A percentile compares a stretch with the other conserved stretches of the same genome.
Conservation (phyloP, 2,888 invertebrate genomes). For the Amphipyra berbera region DNA sequence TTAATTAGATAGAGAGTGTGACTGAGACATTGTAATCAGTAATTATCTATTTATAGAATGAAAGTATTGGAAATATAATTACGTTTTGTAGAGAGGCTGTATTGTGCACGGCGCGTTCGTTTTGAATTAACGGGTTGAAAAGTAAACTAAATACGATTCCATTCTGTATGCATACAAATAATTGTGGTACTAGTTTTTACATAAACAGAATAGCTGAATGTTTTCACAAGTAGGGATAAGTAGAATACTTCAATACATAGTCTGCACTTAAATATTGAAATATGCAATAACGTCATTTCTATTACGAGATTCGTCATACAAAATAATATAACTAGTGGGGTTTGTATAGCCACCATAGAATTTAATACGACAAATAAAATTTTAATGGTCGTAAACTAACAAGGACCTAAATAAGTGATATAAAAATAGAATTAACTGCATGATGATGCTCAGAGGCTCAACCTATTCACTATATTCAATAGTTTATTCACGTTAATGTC, state of each 20-base stretch:
- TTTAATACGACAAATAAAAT: conserved; percentile 48
- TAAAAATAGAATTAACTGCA: conserved; percentile 50
- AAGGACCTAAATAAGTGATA: conserved; percentile 41
- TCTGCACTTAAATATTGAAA: neutral
- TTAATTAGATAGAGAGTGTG: conserved; percentile 3
- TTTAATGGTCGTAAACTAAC: conserved; percentile 43
- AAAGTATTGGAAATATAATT: too few species aligned
- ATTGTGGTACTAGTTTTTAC: too few species aligned
- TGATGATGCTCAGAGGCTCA: conserved; percentile 22
- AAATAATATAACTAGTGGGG: neutral
- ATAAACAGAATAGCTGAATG: too few species aligned
- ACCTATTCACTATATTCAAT: conserved; percentile 18
- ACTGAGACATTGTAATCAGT: neutral
- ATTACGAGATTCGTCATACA: neutral
- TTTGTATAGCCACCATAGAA: conserved; percentile 17
- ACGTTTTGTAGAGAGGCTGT: too few species aligned
- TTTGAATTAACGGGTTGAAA: too few species aligned
- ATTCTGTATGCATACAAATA: too few species aligned
- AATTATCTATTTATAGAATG: neutral
- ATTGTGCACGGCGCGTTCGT: too few species aligned
- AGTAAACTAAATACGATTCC: too few species aligned
- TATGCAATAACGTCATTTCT: neutral
- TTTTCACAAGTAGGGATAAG: too few species aligned
- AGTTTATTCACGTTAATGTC: conserved; percentile 25
- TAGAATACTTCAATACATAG: too few species aligned